A percentile compares a stretch with the other conserved stretches of the same genome.
These are phyloP conservation scores for Oncorhynchus masou DNA, from an alignment of 2,113 vertebrate species.

Conservation along the genomic window DNA sequence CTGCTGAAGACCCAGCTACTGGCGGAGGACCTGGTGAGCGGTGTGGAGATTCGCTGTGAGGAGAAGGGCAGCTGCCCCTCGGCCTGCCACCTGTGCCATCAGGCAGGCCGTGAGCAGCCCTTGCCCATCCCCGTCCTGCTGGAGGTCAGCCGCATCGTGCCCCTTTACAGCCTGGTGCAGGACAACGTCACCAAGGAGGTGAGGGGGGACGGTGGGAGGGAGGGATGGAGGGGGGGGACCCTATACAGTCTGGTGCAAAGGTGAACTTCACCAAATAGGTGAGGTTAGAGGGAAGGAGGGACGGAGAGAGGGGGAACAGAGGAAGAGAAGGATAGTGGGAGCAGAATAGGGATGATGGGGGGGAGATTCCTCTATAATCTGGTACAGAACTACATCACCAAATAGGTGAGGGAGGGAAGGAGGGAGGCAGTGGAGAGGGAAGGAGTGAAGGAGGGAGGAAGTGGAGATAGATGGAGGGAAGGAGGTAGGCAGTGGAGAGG, in stretches of 20 bases:
- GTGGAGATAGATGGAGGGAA: too few species aligned
- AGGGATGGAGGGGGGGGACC: not conserved
- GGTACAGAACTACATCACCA: too few species aligned
- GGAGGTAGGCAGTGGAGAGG: accelerated
- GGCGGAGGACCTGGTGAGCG: conserved; percentile 88
- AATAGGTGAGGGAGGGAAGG: not conserved
- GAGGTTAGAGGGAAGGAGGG: not conserved
- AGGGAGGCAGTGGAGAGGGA: too few species aligned
- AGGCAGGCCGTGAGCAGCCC: conserved; percentile 83
- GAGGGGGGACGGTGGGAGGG: conserved; percentile 27
- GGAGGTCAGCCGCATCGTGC: conserved; percentile 89
- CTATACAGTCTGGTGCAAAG: not conserved
- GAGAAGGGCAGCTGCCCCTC: conserved; percentile 92
- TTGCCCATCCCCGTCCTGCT: conserved; percentile 89
- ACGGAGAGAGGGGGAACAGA: too few species aligned
- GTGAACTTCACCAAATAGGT: not conserved
- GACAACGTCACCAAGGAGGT: conserved; percentile 96
- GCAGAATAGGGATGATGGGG: too few species aligned
- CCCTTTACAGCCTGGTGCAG: conserved; percentile 92
- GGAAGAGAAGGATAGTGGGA: not conserved
- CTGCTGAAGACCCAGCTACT: conserved; percentile 91
- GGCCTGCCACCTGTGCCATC: conserved; percentile 90
- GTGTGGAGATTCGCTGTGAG: conserved; percentile 93
- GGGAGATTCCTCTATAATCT: too few species aligned
- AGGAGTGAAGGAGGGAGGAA: too few species aligned